Percentiles rank a stretch among this genome's conserved stretches.
Conservation (phyloP, 2,888 invertebrate species). For the Dicycla oo region DNA sequence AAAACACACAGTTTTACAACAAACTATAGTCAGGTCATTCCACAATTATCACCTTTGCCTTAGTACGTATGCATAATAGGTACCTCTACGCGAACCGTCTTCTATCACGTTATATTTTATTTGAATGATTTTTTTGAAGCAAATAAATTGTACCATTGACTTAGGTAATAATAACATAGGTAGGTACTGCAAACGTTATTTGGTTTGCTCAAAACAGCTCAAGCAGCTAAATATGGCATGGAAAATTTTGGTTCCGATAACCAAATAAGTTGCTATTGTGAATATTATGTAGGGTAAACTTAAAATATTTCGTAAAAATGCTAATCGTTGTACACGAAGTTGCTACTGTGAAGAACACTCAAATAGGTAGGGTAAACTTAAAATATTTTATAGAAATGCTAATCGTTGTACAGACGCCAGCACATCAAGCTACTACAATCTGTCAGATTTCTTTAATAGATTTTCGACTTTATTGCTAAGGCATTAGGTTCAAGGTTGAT, state of each 20-base stretch:
- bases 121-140: not conserved
- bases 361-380: not conserved
- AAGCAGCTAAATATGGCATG: not conserved
- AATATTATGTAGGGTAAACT: not conserved
- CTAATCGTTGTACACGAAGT: not conserved
- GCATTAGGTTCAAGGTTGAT: no score
- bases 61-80: not conserved
- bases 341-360: not conserved
- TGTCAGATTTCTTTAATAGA: no score
- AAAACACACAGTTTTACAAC: conserved; percentile 2
- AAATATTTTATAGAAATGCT: not conserved
- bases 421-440: no score
- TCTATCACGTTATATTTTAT: not conserved
- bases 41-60: conserved; percentile 20
- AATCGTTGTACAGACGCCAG: not conserved
- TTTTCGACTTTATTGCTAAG: no score
- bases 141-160: not conserved
- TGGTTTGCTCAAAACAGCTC: not conserved
- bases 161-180: not conserved
- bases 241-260: not conserved
- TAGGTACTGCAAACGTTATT: not conserved
- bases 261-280: not conserved
- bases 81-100: not conserved
- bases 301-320: not conserved
- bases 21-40: not conserved